Evolutionary conservation across 2,113 vertebrate genomes (phyloP).

Genomic region (Platysteira castanea): DNA sequence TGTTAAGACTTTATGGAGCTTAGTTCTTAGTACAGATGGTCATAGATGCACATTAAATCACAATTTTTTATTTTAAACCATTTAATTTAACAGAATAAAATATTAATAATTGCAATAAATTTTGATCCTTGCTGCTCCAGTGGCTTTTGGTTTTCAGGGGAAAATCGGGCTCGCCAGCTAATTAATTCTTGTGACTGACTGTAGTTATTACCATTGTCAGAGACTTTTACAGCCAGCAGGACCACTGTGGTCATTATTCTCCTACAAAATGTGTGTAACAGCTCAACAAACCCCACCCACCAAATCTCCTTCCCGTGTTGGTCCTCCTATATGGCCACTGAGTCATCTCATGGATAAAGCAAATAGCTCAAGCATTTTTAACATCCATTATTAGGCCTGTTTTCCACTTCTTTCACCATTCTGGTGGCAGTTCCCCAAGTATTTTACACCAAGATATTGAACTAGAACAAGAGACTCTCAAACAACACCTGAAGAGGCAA

Average conservation of each 20-base stretch:
- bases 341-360: not conserved
- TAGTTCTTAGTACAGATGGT: not conserved
- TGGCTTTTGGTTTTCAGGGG: not conserved
- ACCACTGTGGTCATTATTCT: not conserved
- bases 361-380: not conserved
- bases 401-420: not conserved
- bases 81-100: not conserved
- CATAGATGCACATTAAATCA: not conserved
- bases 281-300: not conserved
- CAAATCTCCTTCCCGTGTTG: not conserved
- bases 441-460: not conserved
- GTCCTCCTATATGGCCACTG: not conserved
- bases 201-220: not conserved
- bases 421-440: not conserved
- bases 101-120: not conserved
- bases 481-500: not conserved
- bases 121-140: not conserved
- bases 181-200: not conserved
- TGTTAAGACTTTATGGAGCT: not conserved
- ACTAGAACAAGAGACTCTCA: not conserved
- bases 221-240: not conserved
- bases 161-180: not conserved
- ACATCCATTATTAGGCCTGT: not conserved
- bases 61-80: conserved; percentile 8
- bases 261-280: not conserved